These are phyloP conservation scores for Acrobasis repandana DNA, from an alignment of 2,888 invertebrate genomes.

Conservation along the genomic window DNA sequence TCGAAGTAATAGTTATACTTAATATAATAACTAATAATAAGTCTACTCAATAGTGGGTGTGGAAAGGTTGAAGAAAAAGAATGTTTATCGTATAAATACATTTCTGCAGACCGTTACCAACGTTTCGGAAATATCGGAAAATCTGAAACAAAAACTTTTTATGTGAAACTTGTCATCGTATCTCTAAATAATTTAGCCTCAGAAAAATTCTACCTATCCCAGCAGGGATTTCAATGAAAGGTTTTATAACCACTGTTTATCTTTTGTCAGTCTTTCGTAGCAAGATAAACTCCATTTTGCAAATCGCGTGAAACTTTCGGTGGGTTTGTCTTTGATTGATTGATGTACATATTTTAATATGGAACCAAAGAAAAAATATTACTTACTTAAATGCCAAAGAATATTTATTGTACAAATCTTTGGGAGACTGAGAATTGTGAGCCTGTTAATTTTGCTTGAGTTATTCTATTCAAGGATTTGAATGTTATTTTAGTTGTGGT, in stretches of 20 bases:
- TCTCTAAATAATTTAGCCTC: slow-evolving; percentile 12
- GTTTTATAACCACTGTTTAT: slow-evolving; percentile 52
- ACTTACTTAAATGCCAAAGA: not conserved
- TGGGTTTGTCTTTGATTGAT: slow-evolving; percentile 53
- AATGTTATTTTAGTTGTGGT: no score
- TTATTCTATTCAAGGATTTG: no score
- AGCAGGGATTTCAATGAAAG: slow-evolving; percentile 42
- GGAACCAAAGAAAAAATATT: slow-evolving; percentile 19
- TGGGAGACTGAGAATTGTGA: not conserved
- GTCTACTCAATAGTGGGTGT: no score
- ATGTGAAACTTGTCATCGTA: slow-evolving; percentile 3
- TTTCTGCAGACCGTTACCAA: not conserved
- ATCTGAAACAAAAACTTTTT: slow-evolving; percentile 7
- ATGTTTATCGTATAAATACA: no score
- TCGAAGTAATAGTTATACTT: no score
- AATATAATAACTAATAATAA: no score
- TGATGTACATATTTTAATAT: slow-evolving; percentile 29
- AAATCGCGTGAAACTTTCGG: slow-evolving; percentile 50
- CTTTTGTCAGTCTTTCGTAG: slow-evolving; percentile 51
- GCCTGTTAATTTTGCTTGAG: not conserved
- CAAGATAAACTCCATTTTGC: slow-evolving; percentile 55
- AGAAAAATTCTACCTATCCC: slow-evolving; percentile 18
- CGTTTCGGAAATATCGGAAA: not conserved
- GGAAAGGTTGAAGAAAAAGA: no score
- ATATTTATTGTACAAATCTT: not conserved